Evolutionary conservation across 2,888 invertebrate species (phyloP).

Genomic region (Phrixothrix hirtus): DNA sequence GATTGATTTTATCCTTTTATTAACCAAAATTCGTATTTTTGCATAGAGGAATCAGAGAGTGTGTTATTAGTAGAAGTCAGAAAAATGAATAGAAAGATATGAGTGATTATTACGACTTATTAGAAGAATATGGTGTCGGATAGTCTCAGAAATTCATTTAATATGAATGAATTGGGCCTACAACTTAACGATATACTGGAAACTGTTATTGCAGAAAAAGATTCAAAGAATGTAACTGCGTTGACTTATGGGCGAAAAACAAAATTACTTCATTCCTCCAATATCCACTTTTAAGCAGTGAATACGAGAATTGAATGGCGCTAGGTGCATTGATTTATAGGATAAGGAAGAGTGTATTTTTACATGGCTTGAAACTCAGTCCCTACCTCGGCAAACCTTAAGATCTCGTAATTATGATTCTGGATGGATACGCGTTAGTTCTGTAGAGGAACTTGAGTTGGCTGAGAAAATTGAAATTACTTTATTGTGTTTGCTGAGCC

Average conservation of each 20-base stretch:
- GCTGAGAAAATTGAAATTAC: background rate
- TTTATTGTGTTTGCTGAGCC: background rate
- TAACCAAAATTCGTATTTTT: too few relatives aligned
- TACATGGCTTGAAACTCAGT: background rate
- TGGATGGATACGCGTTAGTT: conserved; percentile 1
- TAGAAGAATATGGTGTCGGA: too few relatives aligned
- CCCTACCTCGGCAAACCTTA: background rate
- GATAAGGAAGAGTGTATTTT: background rate
- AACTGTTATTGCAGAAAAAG: background rate
- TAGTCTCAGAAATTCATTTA: background rate
- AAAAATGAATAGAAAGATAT: background rate
- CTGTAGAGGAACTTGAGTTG: background rate
- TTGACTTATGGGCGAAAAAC: background rate
- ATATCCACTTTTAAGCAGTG: background rate
- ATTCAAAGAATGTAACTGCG: background rate
- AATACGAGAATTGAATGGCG: background rate
- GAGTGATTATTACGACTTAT: background rate
- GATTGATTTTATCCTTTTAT: background rate
- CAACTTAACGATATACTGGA: too few relatives aligned
- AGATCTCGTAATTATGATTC: background rate
- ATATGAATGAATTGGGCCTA: background rate
- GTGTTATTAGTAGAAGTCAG: background rate
- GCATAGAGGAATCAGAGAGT: background rate
- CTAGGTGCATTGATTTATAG: background rate
- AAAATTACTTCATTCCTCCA: background rate